These are phyloP conservation scores for Stercorarius parasiticus DNA, from an alignment of 2,113 vertebrate genomes.

Conservation along the genomic window DNA sequence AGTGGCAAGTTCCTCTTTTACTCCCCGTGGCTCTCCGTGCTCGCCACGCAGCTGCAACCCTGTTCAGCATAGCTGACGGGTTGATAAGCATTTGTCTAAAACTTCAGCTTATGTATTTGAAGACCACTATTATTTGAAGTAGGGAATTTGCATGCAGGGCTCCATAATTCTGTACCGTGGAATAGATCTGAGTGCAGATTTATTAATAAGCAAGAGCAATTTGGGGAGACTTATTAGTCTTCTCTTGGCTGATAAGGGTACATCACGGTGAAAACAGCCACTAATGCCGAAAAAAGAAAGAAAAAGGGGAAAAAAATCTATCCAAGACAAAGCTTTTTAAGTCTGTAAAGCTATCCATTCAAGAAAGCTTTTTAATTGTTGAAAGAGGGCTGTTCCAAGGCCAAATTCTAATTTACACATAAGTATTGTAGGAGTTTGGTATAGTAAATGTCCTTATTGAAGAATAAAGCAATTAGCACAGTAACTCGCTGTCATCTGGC, in stretches of 20 bases:
- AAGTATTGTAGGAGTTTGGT: conserved; percentile 75
- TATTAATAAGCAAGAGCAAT: conserved; percentile 4
- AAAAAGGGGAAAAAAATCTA: not conserved
- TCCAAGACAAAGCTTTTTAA: not conserved
- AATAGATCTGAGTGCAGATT: not conserved
- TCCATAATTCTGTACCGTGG: not conserved
- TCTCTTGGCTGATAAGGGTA: not conserved
- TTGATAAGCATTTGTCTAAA: conserved; percentile 22
- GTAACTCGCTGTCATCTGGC: conserved; percentile 80
- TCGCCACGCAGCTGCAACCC: not conserved
- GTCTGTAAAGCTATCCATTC: conserved; percentile 30
- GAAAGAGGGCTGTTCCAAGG: conserved; percentile 65
- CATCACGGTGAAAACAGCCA: not conserved
- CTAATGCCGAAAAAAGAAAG: not conserved
- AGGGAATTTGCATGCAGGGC: not conserved
- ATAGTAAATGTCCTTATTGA: conserved; percentile 76
- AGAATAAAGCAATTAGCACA: conserved; percentile 77
- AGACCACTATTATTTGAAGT: conserved; percentile 9
- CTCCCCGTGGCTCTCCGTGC: not conserved
- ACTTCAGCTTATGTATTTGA: not conserved
- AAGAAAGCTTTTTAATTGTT: conserved; percentile 53
- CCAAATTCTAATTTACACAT: conserved; percentile 72
- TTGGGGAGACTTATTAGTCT: not conserved
- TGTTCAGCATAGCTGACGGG: not conserved
- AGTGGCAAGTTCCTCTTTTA: conserved; percentile 52